A percentile compares a stretch with the other conserved stretches of the same genome.
Evolutionary conservation across 1,140 invertebrate species (phyloP).

Genomic region (Rhagoletis pomonella): DNA sequence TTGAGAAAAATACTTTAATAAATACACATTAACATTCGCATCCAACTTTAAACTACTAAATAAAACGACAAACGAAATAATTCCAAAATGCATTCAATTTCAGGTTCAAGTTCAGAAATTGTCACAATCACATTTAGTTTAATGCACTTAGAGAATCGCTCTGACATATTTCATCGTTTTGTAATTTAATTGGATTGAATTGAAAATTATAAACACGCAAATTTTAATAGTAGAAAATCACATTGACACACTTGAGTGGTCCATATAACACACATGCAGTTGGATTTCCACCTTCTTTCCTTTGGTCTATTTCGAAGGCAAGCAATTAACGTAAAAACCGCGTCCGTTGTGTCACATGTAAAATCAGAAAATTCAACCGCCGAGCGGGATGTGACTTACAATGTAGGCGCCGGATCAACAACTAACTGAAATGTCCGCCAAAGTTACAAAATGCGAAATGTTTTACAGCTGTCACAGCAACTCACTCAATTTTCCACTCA

Average conservation of each 20-base stretch:
- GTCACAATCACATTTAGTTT: not conserved
- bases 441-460: slow-evolving; percentile 5
- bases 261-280: not conserved
- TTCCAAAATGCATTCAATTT: not conserved
- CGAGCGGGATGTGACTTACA: slow-evolving; percentile 12
- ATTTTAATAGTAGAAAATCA: not conserved
- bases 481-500: slow-evolving; percentile 33
- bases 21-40: not conserved
- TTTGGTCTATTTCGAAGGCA: not conserved
- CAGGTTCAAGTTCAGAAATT: slow-evolving; percentile 8
- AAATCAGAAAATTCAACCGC: not conserved
- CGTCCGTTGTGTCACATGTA: not conserved
- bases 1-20: not conserved
- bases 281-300: too few species aligned
- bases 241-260: not conserved
- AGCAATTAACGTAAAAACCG: not conserved
- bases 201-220: not conserved
- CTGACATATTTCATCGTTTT: not conserved
- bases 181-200: slow-evolving; percentile 38
- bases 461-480: not conserved
- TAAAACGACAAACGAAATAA: slow-evolving; percentile 1
- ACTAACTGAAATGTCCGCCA: slow-evolving; percentile 38
- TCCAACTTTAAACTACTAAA: not conserved
- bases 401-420: not conserved
- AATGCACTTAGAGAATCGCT: not conserved